Percentiles rank a stretch among this genome's conserved stretches.
phyloP scores from a whole-genome alignment of 2,888 invertebrate genomes.

The Stenchaetothrips biformis region DNA sequence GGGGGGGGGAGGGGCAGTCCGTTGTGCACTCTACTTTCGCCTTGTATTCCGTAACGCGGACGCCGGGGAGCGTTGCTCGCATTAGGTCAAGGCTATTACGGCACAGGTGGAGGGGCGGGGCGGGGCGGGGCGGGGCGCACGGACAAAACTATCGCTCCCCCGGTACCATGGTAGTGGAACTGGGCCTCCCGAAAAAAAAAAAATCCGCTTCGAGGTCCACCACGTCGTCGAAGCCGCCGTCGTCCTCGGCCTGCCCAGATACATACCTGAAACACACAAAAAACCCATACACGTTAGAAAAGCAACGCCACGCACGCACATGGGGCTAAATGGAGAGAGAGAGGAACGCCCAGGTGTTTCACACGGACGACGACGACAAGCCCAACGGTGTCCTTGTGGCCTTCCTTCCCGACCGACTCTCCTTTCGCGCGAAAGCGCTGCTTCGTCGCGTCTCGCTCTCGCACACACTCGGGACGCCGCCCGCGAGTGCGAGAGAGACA shows the following conservation, averaged over 20 bases:
- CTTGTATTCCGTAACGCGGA: slow-evolving; percentile 25
- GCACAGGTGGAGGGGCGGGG: not conserved
- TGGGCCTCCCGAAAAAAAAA: no score
- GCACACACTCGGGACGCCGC: not conserved
- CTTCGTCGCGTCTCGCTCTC: no score
- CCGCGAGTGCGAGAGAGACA: not conserved
- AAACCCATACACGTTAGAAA: not conserved
- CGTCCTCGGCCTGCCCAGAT: no score
- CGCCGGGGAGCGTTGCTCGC: slow-evolving; percentile 13
- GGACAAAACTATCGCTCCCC: not conserved
- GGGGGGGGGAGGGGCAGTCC: no score
- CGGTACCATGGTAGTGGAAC: no score
- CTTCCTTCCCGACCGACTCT: no score
- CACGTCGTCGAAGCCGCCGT: no score
- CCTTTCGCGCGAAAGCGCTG: no score
- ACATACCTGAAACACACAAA: no score
- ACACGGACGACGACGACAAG: no score
- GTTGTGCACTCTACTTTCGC: not conserved
- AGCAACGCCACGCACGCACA: not conserved
- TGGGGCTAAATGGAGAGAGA: not conserved
- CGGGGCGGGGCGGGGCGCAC: slow-evolving; percentile 20
- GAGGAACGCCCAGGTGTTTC: not conserved
- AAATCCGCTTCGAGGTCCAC: no score
- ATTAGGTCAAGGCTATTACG: slow-evolving; percentile 27
- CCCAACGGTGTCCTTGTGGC: no score